These are phyloP conservation scores for Microctonus brassicae DNA, from an alignment of 2,888 invertebrate species.

Conservation along the genomic window DNA sequence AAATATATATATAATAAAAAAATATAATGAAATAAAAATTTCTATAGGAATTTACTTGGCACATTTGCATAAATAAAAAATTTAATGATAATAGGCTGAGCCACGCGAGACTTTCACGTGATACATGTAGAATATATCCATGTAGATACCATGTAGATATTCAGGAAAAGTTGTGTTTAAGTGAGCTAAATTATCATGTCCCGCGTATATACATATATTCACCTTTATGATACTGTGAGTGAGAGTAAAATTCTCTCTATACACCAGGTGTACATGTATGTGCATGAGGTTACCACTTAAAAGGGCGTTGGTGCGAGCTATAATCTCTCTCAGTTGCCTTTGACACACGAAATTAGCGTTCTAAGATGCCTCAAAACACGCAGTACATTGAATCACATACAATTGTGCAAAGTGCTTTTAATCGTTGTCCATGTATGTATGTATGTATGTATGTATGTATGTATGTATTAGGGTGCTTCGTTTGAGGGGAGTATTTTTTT, in stretches of 20 bases:
- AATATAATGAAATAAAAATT: no score
- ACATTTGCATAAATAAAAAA: no score
- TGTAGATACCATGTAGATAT: no score
- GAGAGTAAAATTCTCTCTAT: not conserved
- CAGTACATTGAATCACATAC: conserved; percentile 20
- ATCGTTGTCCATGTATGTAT: conserved; percentile 14
- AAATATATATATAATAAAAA: no score
- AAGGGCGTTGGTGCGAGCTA: conserved; percentile 6
- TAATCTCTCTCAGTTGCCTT: conserved; percentile 21
- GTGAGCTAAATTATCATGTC: not conserved
- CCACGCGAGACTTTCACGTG: no score
- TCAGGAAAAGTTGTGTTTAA: not conserved
- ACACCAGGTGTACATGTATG: not conserved
- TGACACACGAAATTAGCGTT: conserved; percentile 30
- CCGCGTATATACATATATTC: not conserved
- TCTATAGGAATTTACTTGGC: no score
- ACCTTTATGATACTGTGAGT: not conserved
- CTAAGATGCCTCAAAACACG: conserved; percentile 8
- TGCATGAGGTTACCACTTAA: not conserved
- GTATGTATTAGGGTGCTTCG: no score
- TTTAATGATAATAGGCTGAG: no score
- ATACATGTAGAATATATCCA: no score
- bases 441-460: no score
- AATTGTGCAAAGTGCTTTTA: not conserved
- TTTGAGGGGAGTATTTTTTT: no score